Base-by-base conservation (phyloP, 2,888 invertebrate species). In the Phengaris arion region DNA sequence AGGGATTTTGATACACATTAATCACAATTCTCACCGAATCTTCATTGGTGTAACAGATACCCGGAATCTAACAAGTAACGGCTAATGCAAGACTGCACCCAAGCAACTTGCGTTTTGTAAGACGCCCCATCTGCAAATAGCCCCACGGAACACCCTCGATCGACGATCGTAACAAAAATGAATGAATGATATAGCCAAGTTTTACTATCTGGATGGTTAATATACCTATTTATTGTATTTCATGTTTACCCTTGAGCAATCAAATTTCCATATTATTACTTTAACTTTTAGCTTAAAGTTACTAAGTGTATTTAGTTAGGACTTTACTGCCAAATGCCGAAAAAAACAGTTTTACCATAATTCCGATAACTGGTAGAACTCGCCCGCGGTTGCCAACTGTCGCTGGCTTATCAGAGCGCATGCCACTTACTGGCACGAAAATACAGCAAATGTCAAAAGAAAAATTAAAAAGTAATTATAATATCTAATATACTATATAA, bases 21-120 rank as follows among this genome's bases (percentile, higher is more conserved):
- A 8, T 57, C 15, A 15, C 55, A n/a, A 7, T 8, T 57, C 57
- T 9, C 57, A 57, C 48, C 64, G 45, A 35, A 10, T 12, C 13
- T 35, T 5, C 35, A 55, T 57, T 78, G 68, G 81, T 80, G 81
- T 81, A 52, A 81, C 13, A 68, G 76, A 74, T 78, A 68, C 75
- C 78, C 78, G 64, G 64, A 64, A 52, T 52, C 51, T 45, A 52
- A 57, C 35, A 4, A 35, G 35, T 35, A 35, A 35, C 35, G 35
- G 4, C 73, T 75, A 76, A 76, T 76, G 75, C 74, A 78, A 76
- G 78, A 76, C 72, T 77, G 76, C 77, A 78, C 74, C 69, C 75
- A 79, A 72, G 79, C 79, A 80, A 78, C 78, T 77, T 78, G 35
- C 64, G 64, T 64, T 35, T 64, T 35, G 75, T 79, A 77, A 76